phyloP scores from a whole-genome alignment of 2,113 vertebrate species.

The Cettia cetti region DNA sequence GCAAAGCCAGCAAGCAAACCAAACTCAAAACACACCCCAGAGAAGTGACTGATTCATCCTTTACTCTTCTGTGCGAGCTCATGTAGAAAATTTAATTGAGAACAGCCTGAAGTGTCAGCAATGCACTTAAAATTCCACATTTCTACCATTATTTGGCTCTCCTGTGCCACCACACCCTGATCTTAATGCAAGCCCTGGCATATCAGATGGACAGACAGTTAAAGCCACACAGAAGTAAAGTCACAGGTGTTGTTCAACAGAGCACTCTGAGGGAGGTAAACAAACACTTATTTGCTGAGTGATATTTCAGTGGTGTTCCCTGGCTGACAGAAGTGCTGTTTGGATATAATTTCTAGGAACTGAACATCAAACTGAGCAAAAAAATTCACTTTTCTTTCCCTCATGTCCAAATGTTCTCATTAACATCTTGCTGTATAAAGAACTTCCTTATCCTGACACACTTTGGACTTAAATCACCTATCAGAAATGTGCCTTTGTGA shows the following conservation, averaged over 20 bases:
- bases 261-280: background rate
- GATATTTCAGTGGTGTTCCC: background rate
- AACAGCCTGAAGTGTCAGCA: background rate
- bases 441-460: background rate
- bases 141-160: background rate
- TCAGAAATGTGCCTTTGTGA: background rate
- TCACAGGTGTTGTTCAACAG: background rate
- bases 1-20: background rate
- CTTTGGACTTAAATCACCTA: background rate
- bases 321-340: background rate
- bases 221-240: background rate
- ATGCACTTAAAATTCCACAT: background rate
- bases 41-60: background rate
- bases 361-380: background rate
- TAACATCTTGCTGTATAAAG: background rate
- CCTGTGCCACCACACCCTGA: background rate
- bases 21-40: background rate
- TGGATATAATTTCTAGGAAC: background rate
- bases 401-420: background rate
- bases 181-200: background rate
- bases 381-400: background rate
- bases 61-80: background rate
- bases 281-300: background rate
- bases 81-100: background rate
- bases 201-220: background rate